A percentile compares a stretch with the other conserved stretches of the same genome.
Conservation (phyloP, 2,113 vertebrate species). For the Ascaphus truei region DNA sequence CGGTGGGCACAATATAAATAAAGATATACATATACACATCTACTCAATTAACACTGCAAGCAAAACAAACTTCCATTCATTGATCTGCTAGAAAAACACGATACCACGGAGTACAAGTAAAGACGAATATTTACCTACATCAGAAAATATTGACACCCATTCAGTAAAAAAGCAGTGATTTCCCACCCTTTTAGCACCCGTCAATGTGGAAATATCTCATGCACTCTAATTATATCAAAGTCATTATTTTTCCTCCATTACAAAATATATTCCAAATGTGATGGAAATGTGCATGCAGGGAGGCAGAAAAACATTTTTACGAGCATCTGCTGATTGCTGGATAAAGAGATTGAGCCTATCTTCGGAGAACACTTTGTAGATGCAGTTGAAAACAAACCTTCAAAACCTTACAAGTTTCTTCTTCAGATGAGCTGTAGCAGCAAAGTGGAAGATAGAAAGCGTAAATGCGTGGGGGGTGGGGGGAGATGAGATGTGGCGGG, state of each 20-base stretch:
- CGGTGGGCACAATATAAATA: too few relatives aligned
- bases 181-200: background rate
- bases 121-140: background rate
- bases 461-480: background rate
- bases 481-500: background rate
- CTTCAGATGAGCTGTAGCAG: background rate
- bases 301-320: background rate
- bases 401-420: background rate
- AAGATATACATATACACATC: too few relatives aligned
- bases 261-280: background rate
- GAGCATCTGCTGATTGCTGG: constrained; percentile 15
- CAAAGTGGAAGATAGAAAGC: background rate
- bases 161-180: background rate
- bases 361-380: constrained; percentile 7
- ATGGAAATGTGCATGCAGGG: background rate
- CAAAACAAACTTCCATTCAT: background rate
- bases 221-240: constrained; percentile 9
- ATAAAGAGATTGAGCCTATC: background rate
- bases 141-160: background rate
- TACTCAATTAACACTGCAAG: background rate
- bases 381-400: constrained; percentile 9
- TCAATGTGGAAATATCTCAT: constrained; percentile 10
- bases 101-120: background rate
- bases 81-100: too few relatives aligned
- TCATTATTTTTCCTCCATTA: constrained; percentile 20